phyloP scores from a whole-genome alignment of 1,140 invertebrate species.

The Apis florea region DNA sequence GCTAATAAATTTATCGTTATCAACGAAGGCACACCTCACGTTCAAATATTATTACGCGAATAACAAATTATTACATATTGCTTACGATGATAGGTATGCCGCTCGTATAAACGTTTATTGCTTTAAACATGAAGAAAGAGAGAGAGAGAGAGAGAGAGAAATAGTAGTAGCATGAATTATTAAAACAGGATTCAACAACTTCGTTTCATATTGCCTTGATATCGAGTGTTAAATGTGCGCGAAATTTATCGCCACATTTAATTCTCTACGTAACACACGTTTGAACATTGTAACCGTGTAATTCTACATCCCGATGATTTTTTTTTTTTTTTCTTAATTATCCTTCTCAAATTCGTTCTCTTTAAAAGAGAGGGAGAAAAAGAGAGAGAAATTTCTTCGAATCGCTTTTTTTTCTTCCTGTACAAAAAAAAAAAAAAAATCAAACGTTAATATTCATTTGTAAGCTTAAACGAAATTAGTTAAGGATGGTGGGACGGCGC shows the following conservation, averaged over 20 bases:
- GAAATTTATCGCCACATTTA: slow-evolving; percentile 1
- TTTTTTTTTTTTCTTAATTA: too few species aligned
- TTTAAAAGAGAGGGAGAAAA: too few species aligned
- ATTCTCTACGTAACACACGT: background rate
- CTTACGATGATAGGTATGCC: background rate
- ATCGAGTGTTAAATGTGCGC: background rate
- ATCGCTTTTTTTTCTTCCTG: background rate
- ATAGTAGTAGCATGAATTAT: slow-evolving; percentile 21
- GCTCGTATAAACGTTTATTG: slow-evolving; percentile 10
- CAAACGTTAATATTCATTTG: background rate
- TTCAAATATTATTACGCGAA: background rate
- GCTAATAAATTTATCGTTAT: too few species aligned
- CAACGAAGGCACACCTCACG: too few species aligned
- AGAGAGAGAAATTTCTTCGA: too few species aligned
- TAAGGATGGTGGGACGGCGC: too few species aligned
- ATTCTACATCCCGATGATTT: too few species aligned
- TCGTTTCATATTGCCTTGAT: background rate
- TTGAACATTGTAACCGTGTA: background rate
- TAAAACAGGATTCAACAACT: slow-evolving; percentile 8
- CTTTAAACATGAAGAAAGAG: background rate
- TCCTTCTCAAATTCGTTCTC: too few species aligned
- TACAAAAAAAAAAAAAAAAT: background rate
- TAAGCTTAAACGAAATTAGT: background rate
- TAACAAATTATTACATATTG: background rate
- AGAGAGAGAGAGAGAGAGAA: background rate